A percentile compares a stretch with the other conserved stretches of the same genome.
phyloP scores from a whole-genome alignment of 2,888 invertebrate species.

The Heliothis peltigera region DNA sequence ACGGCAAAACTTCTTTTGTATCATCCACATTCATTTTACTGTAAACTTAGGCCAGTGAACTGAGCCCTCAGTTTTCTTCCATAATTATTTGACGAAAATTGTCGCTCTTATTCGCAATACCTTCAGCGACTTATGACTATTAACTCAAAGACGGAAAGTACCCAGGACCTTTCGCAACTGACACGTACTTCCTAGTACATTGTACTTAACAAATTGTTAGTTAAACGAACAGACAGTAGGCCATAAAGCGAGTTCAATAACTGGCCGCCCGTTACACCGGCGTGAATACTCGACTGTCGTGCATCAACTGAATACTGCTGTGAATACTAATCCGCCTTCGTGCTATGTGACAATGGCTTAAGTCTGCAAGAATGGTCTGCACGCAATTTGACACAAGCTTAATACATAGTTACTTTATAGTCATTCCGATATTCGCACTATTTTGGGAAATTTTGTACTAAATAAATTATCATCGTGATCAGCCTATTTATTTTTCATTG shows the following conservation, averaged over 20 bases:
- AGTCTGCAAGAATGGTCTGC: slow-evolving; percentile 26
- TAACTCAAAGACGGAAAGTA: background rate
- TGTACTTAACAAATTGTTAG: slow-evolving; percentile 47
- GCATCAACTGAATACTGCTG: slow-evolving; percentile 70
- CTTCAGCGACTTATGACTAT: slow-evolving; percentile 12
- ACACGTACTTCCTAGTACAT: slow-evolving; percentile 39
- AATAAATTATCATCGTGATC: too few relatives aligned
- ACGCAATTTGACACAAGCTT: background rate
- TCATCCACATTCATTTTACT: too few relatives aligned
- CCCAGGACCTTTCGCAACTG: slow-evolving; percentile 11
- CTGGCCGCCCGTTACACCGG: slow-evolving; percentile 65
- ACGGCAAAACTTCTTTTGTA: too few relatives aligned
- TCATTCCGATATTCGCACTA: too few relatives aligned
- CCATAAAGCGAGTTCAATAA: slow-evolving; percentile 64
- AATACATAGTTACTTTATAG: too few relatives aligned
- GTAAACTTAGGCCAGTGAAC: too few relatives aligned
- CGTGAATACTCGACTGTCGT: slow-evolving; percentile 66
- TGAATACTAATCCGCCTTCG: slow-evolving; percentile 74
- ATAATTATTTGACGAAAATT: too few relatives aligned
- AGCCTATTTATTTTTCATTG: too few relatives aligned
- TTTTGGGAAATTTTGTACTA: too few relatives aligned
- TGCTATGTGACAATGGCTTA: slow-evolving; percentile 23
- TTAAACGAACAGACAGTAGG: slow-evolving; percentile 48
- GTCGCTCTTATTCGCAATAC: background rate
- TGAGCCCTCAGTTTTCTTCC: too few relatives aligned